Base-by-base conservation (phyloP, 2,888 invertebrate genomes). In the Xylocampa areola region DNA sequence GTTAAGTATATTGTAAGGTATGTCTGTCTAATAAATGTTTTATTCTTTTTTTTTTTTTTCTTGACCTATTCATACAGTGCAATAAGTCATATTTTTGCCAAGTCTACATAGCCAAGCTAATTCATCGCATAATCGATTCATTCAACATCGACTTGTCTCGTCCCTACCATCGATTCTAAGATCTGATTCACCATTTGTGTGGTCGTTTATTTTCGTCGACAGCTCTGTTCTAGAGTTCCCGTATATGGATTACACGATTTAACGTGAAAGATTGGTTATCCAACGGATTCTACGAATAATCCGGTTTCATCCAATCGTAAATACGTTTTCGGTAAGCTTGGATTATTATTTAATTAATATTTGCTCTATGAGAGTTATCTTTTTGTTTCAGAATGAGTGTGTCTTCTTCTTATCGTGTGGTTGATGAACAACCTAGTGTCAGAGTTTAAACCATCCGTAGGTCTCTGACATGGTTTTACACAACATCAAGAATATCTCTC, bases 131-230 rank as follows among this genome's bases (percentile, higher is more conserved):
- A 21, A 4, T 21, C 5, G 2, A 5, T 2, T 21, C 21, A 21
- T 5, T 6, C 8, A 23, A 10, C 10, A 25, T n/a, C n/a, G n/a
- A 6, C 1, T 21, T 7, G 17, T 21, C 14, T 25, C 60, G 48
- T 19, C 60, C 59, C 61, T 67, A 37, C 11, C 0, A 3, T 10
- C 1, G n/a, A 19, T 36, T 66, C 16, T 10, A 29, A 7, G 40
- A 36, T 47, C 6, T 19, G 6, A 1, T 21, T 16, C 1, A 14
- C 10, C 14, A 5, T 2, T 21, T 37, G 21, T 37, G 21, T 30
- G 21, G 3, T 8, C 30, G n/a, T 57, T 41, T 58, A 47, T 40
- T 25, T 66, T 36, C 27, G 30, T n/a, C n/a, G n/a, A n/a, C n/a
- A n/a, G n/a, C n/a, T n/a, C n/a, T n/a, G n/a, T 29, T 11, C 35